A percentile compares a stretch with the other conserved stretches of the same genome.
These are phyloP conservation scores for Urocynchramus pylzowi DNA, from an alignment of 2,113 vertebrate genomes.

Conservation along the genomic window DNA sequence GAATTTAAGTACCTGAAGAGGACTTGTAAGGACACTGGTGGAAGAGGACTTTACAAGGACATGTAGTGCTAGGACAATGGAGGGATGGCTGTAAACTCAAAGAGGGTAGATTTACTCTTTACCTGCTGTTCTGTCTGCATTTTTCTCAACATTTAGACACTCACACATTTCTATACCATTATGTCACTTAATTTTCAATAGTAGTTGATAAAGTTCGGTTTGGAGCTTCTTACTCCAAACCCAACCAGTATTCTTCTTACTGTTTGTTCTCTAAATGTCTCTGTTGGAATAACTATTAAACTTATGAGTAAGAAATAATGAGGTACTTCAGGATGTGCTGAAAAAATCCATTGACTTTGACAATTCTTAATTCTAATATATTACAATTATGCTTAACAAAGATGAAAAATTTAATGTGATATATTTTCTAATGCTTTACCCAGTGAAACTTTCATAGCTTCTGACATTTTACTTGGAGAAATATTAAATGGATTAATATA, in stretches of 20 bases:
- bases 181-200: background rate
- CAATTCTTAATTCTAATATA: background rate
- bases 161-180: background rate
- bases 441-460: background rate
- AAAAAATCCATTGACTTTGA: background rate
- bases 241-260: background rate
- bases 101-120: background rate
- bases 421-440: background rate
- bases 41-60: background rate
- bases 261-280: background rate
- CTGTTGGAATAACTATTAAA: background rate
- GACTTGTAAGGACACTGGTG: background rate
- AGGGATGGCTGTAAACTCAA: background rate
- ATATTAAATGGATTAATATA: background rate
- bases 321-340: background rate
- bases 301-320: background rate
- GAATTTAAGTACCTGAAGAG: background rate
- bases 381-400: background rate
- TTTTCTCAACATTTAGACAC: background rate
- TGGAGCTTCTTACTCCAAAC: background rate
- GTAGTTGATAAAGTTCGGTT: background rate
- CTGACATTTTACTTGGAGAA: background rate
- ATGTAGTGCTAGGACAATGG: background rate
- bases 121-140: background rate
- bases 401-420: background rate